Percentiles rank a stretch among this genome's conserved stretches.
Evolutionary conservation across 1,140 invertebrate species (phyloP).

Genomic region (Drosophila mauritiana): DNA sequence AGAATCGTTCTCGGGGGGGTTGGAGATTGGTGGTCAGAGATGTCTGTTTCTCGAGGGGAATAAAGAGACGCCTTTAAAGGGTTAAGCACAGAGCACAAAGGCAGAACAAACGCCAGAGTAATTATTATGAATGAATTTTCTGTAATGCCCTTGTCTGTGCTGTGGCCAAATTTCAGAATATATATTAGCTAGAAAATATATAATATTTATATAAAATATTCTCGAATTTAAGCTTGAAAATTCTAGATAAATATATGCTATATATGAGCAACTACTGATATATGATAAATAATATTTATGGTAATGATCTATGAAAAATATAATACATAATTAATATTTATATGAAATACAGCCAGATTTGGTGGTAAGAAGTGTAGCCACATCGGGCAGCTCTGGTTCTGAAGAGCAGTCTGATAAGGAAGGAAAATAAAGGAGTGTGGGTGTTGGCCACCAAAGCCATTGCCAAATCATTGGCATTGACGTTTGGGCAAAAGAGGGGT

Average conservation of each 20-base stretch:
- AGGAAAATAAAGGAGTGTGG: not conserved
- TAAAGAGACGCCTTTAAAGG: not conserved
- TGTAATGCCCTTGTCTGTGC: not conserved
- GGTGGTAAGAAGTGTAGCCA: not conserved
- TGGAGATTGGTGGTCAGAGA: slow-evolving; percentile 3
- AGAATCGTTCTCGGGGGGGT: slow-evolving; percentile 3
- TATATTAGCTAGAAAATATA: not conserved
- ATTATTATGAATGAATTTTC: slow-evolving; percentile 3
- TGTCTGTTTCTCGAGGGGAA: not conserved
- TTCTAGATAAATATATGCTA: too few species aligned
- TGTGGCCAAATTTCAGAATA: not conserved
- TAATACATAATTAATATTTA: too few species aligned
- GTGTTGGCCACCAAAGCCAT: not conserved
- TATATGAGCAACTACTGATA: too few species aligned
- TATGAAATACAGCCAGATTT: not conserved
- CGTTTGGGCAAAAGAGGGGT: slow-evolving; percentile 27
- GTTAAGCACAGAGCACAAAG: not conserved
- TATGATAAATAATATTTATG: too few species aligned
- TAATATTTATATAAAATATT: not conserved
- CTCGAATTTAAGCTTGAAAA: too few species aligned
- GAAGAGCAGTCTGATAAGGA: not conserved
- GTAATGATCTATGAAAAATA: too few species aligned
- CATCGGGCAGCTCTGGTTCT: not conserved
- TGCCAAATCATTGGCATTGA: slow-evolving; percentile 63
- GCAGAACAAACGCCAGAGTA: not conserved